Conservation (phyloP, 2,797 vertebrate genomes). For the Acrocephalus scirpaceus region DNA sequence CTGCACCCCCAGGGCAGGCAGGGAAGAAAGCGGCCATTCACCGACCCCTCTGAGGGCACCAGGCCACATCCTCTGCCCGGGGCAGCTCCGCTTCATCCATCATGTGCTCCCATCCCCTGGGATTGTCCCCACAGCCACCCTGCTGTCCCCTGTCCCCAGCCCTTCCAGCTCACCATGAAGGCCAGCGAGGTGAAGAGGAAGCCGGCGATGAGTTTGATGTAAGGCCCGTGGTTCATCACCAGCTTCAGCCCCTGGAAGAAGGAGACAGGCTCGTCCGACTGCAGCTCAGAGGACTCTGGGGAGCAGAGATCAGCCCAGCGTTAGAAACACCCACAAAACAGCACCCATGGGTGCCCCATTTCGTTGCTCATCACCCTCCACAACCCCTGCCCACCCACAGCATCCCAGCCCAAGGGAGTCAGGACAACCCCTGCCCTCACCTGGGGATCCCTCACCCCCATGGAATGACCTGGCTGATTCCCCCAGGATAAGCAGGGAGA, state of each 20-base stretch:
- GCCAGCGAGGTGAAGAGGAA: constrained; percentile 95
- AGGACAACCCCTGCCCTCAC: neutral
- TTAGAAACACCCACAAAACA: neutral
- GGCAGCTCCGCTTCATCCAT: neutral
- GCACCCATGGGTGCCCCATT: neutral
- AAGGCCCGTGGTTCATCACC: constrained; percentile 87
- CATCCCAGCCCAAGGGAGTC: neutral
- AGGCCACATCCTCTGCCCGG: neutral
- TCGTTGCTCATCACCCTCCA: neutral
- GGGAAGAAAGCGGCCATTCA: neutral
- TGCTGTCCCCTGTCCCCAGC: neutral
- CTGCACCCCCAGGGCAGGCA: fast-evolving
- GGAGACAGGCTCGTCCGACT: constrained; percentile 74
- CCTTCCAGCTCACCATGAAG: constrained; percentile 86
- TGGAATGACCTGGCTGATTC: fast-evolving
- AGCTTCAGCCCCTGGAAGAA: constrained; percentile 86
- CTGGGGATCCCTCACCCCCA: neutral
- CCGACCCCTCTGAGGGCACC: fast-evolving
- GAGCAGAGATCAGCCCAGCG: neutral
- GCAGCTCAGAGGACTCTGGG: constrained; percentile 76
- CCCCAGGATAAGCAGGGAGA: neutral
- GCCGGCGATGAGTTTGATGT: constrained; percentile 87
- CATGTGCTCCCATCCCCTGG: neutral
- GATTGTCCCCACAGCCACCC: neutral
- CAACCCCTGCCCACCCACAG: neutral